Evolutionary conservation across 2,797 vertebrate species (phyloP), one percentile per base, ranked within the genome.

Genomic region (Miichthys miiuy): DNA sequence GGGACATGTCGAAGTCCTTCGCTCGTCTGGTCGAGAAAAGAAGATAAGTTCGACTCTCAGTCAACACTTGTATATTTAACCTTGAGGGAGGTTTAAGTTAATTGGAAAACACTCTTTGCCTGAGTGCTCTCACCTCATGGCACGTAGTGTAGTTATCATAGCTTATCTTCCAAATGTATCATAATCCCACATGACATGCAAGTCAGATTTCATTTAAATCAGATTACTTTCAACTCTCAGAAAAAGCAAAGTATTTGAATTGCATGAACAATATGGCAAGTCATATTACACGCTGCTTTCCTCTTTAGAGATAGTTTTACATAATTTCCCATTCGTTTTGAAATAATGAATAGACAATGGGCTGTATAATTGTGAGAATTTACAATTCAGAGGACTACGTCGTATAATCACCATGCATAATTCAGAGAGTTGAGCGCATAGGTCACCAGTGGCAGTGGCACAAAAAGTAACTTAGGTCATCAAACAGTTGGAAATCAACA

Each of bases 261-360:
- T 95, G 93, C 95, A 96, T 95, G 94, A 96, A 95, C 94, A 93
- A 93, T 91, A 92, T 95, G 94, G 93, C 95, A 95, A 93, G 92
- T 94, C 94, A 92, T 89, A 95, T 96, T 95, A 95, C 94, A 94
- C 87, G 87, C 89, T 86, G 88, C 89, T 90, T 93, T 93, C 93
- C 93, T 95, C 94, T 95, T 95, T 93, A 93, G 94, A 96, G 94
- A 92, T 93, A 93, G 89, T 94, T 96, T 96, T 92, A 95, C 95
- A 96, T 96, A 95, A 95, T 95, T 96, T 92, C 86, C 88, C 84
- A 93, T 95, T 94, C 86, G 81, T 91, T 93, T 92, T 92, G 92
- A 94, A 96, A 95, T 95, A 94, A 95, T 95, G 95, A 96, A 96
- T 96, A 95, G 94, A 95, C 94, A 95, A 95, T 95, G 91, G 92